Evolutionary conservation across 2,888 invertebrate genomes (phyloP), one percentile per base, ranked within the genome.

Genomic region (Ernsta delagoae): DNA sequence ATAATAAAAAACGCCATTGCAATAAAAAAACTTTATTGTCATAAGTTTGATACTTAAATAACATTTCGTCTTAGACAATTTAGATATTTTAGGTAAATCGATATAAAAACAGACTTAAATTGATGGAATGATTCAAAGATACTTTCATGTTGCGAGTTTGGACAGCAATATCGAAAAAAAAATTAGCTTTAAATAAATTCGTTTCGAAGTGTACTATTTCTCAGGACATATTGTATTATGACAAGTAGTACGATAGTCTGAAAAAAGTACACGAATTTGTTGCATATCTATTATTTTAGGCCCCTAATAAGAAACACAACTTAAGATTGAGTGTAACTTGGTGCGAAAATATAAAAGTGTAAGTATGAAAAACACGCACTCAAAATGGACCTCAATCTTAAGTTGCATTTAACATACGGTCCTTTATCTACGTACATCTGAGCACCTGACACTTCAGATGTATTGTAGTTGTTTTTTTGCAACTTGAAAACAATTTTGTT

Each of bases 191-290:
- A 39, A 59, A 12, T 8, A n/a, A 8, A 7, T 12, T 39, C 39
- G 16, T 39, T 36, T 59, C 59, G 59, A 9, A 39, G 12, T 59
- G 59, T 59, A 59, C 39, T 59, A 59, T 59, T 59, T 59, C 5
- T 8, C 59, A 59, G 16, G 41, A 39, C 59, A 9, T 41, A 36
- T 16, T 16, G 39, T 59, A 39, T 12, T 59, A 59, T 7, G 4
- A 16, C 59, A 36, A 41, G 59, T 59, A 59, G 59, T 59, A 59
- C 39, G 39, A 16, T 59, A 59, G 39, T 39, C 39, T 59, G 39
- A 39, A 59, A 59, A 59, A 59, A 12, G 16, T 59, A 59, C 57
- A 59, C 57, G 8, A 39, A 24, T 9, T 43, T 43, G 9, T 9
- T 5, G 11, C 4, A 6, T 34, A 34, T 34, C 5, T 8, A 11